phyloP scores from a whole-genome alignment of 2,797 vertebrate genomes.

The Kryptolebias ocellatus region DNA sequence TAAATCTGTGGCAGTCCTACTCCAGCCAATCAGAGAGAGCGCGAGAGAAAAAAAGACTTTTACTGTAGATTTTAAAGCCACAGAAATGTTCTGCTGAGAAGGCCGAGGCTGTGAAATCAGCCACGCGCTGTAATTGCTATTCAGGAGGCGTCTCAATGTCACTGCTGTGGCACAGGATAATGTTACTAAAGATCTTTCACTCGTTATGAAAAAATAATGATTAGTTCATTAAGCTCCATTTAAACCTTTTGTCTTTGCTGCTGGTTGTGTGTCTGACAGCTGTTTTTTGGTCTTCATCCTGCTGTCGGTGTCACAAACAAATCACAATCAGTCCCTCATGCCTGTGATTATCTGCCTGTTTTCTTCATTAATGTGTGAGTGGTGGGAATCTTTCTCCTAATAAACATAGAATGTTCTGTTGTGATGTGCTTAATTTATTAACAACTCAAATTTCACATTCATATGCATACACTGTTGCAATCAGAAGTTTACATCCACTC shows the following conservation, averaged over 20 bases:
- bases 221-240: constrained; percentile 44
- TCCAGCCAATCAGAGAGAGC: constrained; percentile 36
- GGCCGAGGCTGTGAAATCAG: constrained; percentile 44
- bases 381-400: background rate
- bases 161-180: constrained; percentile 31
- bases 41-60: constrained; percentile 26
- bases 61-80: constrained; percentile 21
- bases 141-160: constrained; percentile 63
- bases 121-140: constrained; percentile 54
- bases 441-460: constrained; percentile 13
- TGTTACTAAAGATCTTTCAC: constrained; percentile 62
- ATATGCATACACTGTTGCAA: too few relatives aligned
- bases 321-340: background rate
- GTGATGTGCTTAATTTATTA: background rate
- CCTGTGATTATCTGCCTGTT: constrained; percentile 3
- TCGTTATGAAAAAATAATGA: constrained; percentile 68
- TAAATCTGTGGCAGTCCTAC: constrained; percentile 40
- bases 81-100: constrained; percentile 18
- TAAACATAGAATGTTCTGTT: background rate
- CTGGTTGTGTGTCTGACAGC: constrained; percentile 29
- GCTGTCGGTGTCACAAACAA: constrained; percentile 20
- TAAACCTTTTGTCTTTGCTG: constrained; percentile 48
- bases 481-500: too few relatives aligned
- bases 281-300: constrained; percentile 20
- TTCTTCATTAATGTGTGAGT: background rate